Conservation (phyloP, 2,113 vertebrate genomes). For the Caranx ignobilis region DNA sequence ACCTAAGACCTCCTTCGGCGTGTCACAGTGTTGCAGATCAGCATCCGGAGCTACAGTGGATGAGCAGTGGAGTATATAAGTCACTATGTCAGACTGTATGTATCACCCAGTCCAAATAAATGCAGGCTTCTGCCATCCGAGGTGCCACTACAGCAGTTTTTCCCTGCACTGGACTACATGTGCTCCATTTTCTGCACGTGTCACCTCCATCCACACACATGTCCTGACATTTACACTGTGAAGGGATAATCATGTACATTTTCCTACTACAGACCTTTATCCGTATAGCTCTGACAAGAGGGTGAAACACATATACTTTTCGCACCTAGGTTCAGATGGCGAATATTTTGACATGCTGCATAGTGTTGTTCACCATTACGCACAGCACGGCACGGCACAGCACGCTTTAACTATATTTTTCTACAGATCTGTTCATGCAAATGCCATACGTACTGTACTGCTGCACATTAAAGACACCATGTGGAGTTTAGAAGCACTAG, state of each 20-base stretch:
- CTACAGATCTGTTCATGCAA: not conserved
- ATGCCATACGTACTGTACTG: not conserved
- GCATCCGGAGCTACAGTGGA: not conserved
- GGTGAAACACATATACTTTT: not conserved
- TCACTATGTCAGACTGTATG: not conserved
- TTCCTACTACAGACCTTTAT: not conserved
- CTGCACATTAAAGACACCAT: not conserved
- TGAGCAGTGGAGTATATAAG: not conserved
- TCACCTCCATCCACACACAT: not conserved
- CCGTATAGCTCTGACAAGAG: not conserved
- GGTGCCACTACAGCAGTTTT: not conserved
- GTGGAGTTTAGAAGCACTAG: not conserved
- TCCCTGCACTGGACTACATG: not conserved
- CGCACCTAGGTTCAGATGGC: not conserved
- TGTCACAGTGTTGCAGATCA: not conserved
- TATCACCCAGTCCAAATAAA: not conserved
- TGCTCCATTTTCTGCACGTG: not conserved
- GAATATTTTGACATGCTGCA: not conserved
- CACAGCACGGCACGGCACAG: no score
- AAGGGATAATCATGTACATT: not conserved
- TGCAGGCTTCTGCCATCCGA: not conserved
- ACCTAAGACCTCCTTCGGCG: not conserved
- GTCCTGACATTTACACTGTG: conserved; percentile 1
- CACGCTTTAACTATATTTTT: no score
- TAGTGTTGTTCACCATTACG: not conserved